Percentiles rank a stretch among this genome's conserved stretches.
phyloP scores from a whole-genome alignment of 2,797 vertebrate species.

The Sebastes melanostomus region DNA sequence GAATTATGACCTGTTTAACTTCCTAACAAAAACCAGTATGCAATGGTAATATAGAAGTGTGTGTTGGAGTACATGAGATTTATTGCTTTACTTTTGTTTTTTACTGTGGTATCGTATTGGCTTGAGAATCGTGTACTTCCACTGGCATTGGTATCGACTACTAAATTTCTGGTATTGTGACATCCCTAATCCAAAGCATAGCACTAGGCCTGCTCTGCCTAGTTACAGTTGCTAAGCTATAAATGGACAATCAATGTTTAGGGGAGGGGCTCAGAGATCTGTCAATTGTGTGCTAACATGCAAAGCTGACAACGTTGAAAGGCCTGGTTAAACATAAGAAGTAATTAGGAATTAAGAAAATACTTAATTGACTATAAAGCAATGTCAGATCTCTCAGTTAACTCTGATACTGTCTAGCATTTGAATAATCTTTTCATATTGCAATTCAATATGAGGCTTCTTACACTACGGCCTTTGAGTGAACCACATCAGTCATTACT shows the following conservation, averaged over 20 bases:
- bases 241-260: not conserved
- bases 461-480: constrained; percentile 48
- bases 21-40: too few species aligned
- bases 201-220: not conserved
- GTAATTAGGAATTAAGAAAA: constrained; percentile 31
- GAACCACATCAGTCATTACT: constrained; percentile 59
- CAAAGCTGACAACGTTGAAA: constrained; percentile 19
- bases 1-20: too few species aligned
- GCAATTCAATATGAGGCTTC: constrained; percentile 61
- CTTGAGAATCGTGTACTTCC: too few species aligned
- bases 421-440: constrained; percentile 67
- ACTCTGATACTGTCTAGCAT: constrained; percentile 42
- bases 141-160: too few species aligned
- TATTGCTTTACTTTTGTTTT: too few species aligned
- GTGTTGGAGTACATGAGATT: too few species aligned
- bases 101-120: too few species aligned
- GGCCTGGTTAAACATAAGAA: constrained; percentile 28
- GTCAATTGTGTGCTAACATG: not conserved
- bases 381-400: constrained; percentile 36
- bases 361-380: constrained; percentile 38
- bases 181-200: not conserved
- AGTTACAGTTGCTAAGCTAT: not conserved
- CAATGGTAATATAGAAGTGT: too few species aligned
- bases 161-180: too few species aligned
- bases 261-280: not conserved